A percentile compares a stretch with the other conserved stretches of the same genome.
Conservation (phyloP, 1,140 invertebrate genomes). For the Trichonephila inaurata region DNA sequence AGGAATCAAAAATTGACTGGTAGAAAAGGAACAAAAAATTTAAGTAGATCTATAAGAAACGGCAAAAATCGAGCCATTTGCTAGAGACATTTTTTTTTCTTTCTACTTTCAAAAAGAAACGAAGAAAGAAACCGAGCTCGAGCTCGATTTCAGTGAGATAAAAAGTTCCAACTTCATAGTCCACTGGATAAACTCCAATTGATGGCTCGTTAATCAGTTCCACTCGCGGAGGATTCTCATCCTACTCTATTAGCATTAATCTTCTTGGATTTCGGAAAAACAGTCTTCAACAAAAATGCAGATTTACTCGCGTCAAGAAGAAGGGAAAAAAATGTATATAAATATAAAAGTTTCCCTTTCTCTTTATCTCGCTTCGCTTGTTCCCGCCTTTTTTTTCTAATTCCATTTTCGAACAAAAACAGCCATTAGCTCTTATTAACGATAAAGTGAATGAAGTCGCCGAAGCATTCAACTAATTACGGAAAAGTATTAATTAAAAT, state of each 20-base stretch:
- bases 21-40: background rate
- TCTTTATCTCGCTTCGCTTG: constrained; percentile 59
- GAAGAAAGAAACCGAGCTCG: background rate
- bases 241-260: constrained; percentile 67
- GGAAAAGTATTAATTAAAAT: constrained; percentile 72
- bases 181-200: constrained; percentile 58
- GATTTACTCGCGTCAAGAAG: background rate
- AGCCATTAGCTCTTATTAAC: constrained; percentile 69
- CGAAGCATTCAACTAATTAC: constrained; percentile 65
- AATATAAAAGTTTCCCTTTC: constrained; percentile 56
- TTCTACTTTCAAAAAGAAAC: background rate
- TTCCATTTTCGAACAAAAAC: constrained; percentile 51
- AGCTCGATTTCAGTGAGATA: background rate
- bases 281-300: constrained; percentile 67
- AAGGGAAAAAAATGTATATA: background rate
- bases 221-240: background rate
- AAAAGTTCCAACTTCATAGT: constrained; percentile 49
- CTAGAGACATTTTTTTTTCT: background rate
- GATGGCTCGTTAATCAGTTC: constrained; percentile 66
- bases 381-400: background rate
- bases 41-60: background rate
- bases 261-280: constrained; percentile 50
- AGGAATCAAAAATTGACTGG: background rate
- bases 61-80: background rate
- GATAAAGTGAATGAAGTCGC: constrained; percentile 60